phyloP scores from a whole-genome alignment of 2,888 invertebrate species.

The Hirtodrosophila histrioides region DNA sequence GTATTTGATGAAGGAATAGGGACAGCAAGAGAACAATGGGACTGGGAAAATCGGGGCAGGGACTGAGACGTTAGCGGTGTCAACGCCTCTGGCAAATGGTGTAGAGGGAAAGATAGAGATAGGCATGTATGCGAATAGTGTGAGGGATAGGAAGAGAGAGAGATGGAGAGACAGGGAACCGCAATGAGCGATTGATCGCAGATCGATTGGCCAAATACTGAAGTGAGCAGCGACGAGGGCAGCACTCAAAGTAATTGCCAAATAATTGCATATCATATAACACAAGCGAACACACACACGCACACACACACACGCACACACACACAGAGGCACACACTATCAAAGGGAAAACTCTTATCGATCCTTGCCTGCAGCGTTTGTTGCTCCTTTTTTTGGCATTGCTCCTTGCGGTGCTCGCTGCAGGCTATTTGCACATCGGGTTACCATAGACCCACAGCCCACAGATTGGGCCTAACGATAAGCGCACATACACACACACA shows the following conservation, averaged over 20 bases:
- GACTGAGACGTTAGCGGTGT: constrained; percentile 34
- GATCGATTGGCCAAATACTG: constrained; percentile 43
- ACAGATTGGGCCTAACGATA: constrained; percentile 49
- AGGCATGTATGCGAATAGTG: background rate
- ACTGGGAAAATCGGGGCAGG: background rate
- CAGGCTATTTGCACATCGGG: constrained; percentile 61
- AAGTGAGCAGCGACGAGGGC: constrained; percentile 45
- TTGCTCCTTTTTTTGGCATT: constrained; percentile 49
- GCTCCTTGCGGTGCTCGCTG: constrained; percentile 42
- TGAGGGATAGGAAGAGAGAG: background rate
- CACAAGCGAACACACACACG: constrained; percentile 5
- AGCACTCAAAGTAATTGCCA: constrained; percentile 54
- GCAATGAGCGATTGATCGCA: constrained; percentile 42
- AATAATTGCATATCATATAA: constrained; percentile 54
- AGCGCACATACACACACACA: constrained; percentile 20
- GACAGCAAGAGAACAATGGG: background rate
- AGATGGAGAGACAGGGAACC: constrained; percentile 13
- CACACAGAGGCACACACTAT: background rate
- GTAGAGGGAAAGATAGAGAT: constrained; percentile 1
- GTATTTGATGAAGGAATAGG: background rate
- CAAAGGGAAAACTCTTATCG: constrained; percentile 28
- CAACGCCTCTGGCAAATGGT: constrained; percentile 48
- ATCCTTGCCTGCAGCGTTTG: constrained; percentile 51
- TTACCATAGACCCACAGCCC: constrained; percentile 36
- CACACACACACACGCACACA: constrained; percentile 5